Conservation (phyloP, 2,797 vertebrate genomes). For the Thalassophryne amazonica region DNA sequence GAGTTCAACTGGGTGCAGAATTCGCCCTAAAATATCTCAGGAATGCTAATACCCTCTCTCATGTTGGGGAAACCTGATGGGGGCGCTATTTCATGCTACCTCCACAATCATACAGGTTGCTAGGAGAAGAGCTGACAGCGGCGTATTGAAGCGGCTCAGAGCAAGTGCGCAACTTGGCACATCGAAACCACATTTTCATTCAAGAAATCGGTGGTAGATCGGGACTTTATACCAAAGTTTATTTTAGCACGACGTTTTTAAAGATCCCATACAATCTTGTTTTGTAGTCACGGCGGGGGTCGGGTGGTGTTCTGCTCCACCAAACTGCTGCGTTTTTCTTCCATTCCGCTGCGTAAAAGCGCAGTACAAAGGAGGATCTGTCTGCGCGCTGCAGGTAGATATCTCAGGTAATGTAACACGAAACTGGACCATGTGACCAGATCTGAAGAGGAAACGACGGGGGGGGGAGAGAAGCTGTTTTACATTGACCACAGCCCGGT, state of each 20-base stretch:
- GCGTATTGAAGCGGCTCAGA: conserved; percentile 15
- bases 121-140: conserved; percentile 34
- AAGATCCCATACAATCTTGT: neutral
- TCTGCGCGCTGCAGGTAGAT: conserved; percentile 69
- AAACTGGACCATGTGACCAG: conserved; percentile 78
- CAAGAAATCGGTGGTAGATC: neutral
- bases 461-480: conserved; percentile 40
- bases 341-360: neutral
- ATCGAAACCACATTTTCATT: neutral
- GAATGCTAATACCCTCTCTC: conserved; percentile 64
- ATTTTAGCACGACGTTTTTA: no score
- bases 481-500: conserved; percentile 45
- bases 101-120: conserved; percentile 53
- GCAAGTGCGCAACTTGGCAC: conserved; percentile 7
- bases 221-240: neutral
- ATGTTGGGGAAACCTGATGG: conserved; percentile 43
- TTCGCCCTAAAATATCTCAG: conserved; percentile 69
- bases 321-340: conserved; percentile 39
- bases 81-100: conserved; percentile 58
- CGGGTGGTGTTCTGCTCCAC: conserved; percentile 29
- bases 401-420: conserved; percentile 80
- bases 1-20: conserved; percentile 61
- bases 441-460: conserved; percentile 34
- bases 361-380: conserved; percentile 74
- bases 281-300: neutral